A percentile compares a stretch with the other conserved stretches of the same genome.
Conservation (phyloP, 1,140 invertebrate genomes). For the Lasioglossum baleicum region DNA sequence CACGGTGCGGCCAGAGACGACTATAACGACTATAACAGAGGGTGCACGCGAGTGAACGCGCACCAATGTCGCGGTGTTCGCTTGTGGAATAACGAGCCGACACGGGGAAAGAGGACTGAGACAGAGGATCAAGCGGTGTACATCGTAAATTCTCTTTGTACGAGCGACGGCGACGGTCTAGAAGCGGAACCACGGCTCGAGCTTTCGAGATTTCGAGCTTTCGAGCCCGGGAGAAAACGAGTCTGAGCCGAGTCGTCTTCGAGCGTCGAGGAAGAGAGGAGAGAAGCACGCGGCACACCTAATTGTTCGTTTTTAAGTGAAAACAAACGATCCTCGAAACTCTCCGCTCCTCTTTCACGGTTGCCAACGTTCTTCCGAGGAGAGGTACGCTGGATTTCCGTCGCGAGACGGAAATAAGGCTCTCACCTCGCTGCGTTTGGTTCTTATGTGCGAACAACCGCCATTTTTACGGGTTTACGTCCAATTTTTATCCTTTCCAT, state of each 20-base stretch:
- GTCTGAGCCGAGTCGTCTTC: neutral
- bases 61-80: no score
- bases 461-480: no score
- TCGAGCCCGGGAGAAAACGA: neutral
- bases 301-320: neutral
- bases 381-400: neutral
- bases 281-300: neutral
- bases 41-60: neutral
- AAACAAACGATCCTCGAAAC: neutral
- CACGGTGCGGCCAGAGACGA: neutral
- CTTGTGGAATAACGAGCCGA: neutral
- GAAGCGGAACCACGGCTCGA: constrained; percentile 8
- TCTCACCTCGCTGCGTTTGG: no score
- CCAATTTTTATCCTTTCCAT: no score
- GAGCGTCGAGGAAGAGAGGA: constrained; percentile 3
- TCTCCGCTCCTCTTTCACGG: neutral
- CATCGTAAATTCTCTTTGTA: constrained; percentile 67
- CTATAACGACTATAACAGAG: neutral
- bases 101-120: neutral
- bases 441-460: no score
- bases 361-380: neutral
- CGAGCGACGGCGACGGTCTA: constrained; percentile 38
- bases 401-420: no score
- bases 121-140: constrained; percentile 19
- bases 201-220: constrained; percentile 9